Evolutionary conservation across 2,113 vertebrate genomes (phyloP), one percentile per base, ranked within the genome.

Genomic region (Chlorodrepanis virens): DNA sequence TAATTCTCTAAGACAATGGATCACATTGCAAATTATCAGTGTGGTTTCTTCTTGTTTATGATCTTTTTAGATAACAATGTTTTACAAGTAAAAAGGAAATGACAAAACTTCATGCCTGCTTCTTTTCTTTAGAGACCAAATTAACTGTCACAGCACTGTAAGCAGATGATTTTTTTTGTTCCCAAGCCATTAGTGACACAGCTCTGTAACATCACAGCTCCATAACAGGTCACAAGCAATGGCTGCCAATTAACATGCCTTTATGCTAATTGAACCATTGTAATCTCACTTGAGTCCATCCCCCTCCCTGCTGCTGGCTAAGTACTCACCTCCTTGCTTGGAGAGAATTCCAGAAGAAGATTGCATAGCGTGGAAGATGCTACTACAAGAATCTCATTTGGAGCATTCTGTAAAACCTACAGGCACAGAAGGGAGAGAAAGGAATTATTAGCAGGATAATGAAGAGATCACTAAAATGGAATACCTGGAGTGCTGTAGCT

Each of bases 361-460:
- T 99, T 99, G 98, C 99, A 99, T 97, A 99, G 98, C 91, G 99
- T 99, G 57, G 99, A 99, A 76, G 99, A 99, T 72, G 99, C 99
- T 98, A 99, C 99, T 83, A 99, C 98, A 47, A 99, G 97, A 70
- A 99, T 99, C 97, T 99, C 99, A 97, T 99, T 99, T 16, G 99
- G 99, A 88, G 99, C 99, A 81, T 99, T 99, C 97, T 99, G 99
- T 97, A 99, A 98, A 93, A 99, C 98, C 99, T 99, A 90, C 20
- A 83, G 69, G 37, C 79, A 93, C 86, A 72, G 64, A 85, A 21
- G 77, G 69, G n/a, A 53, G 33, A 79, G 45, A 45, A 15, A 78
- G 35, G 45, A 96, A 90, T 53, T 53, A 8, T 89, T 42, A 80
- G n/a, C 1, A 80, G 29, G 63, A 79, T 23, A n/a, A 86, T 17